These are phyloP conservation scores for Emys orbicularis DNA, from an alignment of 2,797 vertebrate species.

Conservation along the genomic window DNA sequence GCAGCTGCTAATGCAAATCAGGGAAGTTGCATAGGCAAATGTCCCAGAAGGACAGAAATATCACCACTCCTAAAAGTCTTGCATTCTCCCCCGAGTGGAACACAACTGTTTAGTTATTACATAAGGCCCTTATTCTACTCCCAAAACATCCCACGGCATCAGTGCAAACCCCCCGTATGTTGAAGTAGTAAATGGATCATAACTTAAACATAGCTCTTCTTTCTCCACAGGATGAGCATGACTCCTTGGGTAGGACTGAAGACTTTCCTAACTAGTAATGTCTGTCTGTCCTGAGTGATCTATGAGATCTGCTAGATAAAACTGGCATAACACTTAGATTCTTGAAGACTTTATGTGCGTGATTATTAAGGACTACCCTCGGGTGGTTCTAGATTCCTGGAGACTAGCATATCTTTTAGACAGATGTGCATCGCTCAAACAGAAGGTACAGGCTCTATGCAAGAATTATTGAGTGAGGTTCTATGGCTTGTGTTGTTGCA, in stretches of 20 bases:
- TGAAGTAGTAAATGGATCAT: background rate
- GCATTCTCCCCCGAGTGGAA: fast-evolving
- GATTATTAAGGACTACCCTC: background rate
- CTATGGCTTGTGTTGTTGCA: background rate
- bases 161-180: fast-evolving
- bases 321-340: background rate
- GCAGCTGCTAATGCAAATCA: background rate
- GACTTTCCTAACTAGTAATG: background rate
- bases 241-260: background rate
- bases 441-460: background rate
- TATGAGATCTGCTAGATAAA: background rate
- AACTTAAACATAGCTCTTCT: fast-evolving
- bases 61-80: background rate
- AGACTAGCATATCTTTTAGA: background rate
- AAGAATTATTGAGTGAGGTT: background rate
- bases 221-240: background rate
- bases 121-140: background rate
- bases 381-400: background rate
- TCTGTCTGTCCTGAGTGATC: background rate
- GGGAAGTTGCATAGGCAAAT: background rate
- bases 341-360: background rate
- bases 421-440: background rate
- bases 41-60: background rate
- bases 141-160: background rate
- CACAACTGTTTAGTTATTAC: background rate